Base-by-base conservation (phyloP, 2,888 invertebrate species). In the Athripsodes cinereus region DNA sequence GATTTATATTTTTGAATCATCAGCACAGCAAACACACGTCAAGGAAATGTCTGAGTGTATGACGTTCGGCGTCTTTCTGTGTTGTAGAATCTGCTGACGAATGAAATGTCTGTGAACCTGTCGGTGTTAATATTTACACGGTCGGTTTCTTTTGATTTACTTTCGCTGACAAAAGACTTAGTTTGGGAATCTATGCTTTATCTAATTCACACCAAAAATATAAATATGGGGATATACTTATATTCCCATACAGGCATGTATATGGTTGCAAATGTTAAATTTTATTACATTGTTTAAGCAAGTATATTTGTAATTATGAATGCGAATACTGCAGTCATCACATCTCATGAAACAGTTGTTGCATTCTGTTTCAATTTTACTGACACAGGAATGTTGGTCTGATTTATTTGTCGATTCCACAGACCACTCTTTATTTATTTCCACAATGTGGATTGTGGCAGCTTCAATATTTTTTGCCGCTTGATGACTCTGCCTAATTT, bases 401-500 rank as follows among this genome's bases (percentile, higher is more conserved):
- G 31, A 11, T 6, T 31, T 31, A 11, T 11, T 31, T 31, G 31
- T 31, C 31, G 31, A 31, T 31, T 6, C 6, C 31, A 31, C n/a
- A 31, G 31, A 31, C 31, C 31, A 31, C 31, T 31, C 31, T 31
- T 31, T 31, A 31, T 31, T 46, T 46, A 46, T 18, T 46, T 46
- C 16, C n/a, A 46, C n/a, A 46, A 57, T 26, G 19, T 31, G 31
- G 31, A 31, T 31, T 31, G 31, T 31, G 31, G 31, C 11, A 31
- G 22, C 26, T 51, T 46, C 46, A 46, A 46, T 46, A 46, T 46
- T 18, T 16, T 46, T 46, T n/a, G n/a, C n/a, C n/a, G n/a, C n/a
- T n/a, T n/a, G n/a, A n/a, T n/a, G n/a, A n/a, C n/a, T n/a, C n/a
- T 19, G 13, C 35, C 34, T 22, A 19, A 58, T 59, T 13, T 58